Conservation (phyloP, 30 jellyfish, hydroid and myxozoan genomes). For the Aurelia sp. region DNA sequence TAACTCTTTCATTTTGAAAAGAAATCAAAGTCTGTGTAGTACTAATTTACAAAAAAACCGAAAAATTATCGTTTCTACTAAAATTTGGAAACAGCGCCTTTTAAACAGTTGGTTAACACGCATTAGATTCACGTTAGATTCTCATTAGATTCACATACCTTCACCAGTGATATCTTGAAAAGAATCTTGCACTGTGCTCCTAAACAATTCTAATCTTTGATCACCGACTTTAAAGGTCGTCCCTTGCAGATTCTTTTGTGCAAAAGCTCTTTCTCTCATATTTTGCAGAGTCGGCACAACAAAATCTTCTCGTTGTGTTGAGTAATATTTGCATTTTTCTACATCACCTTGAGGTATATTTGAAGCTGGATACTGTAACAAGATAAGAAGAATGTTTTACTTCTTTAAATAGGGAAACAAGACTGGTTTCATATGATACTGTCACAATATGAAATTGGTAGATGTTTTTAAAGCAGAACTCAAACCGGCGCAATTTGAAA, state of each 20-base stretch:
- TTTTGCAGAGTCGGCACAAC: background rate
- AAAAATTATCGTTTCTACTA: no score
- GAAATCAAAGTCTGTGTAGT: no score
- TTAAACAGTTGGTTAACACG: background rate
- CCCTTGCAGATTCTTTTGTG: conserved; percentile 47
- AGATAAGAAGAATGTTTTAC: no score
- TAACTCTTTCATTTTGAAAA: no score
- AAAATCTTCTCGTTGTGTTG: conserved; percentile 70
- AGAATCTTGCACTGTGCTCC: conserved; percentile 69
- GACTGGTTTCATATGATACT: no score
- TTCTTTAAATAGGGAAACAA: no score
- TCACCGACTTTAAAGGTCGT: conserved; percentile 85
- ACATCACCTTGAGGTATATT: conserved; percentile 85
- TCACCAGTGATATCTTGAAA: conserved; percentile 31
- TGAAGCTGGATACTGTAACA: conserved; percentile 71
- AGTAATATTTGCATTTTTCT: conserved; percentile 31
- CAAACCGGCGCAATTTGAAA: no score
- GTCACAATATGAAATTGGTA: no score
- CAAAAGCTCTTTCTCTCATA: conserved; percentile 29
- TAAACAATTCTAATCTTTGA: conserved; percentile 54
- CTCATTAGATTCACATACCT: conserved; percentile 44
- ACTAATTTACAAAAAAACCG: no score
- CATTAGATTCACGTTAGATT: no score
- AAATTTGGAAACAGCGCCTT: no score
- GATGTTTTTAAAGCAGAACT: no score